Evolutionary conservation across 2,888 invertebrate species (phyloP).

Genomic region (Drosophila setosimentum): DNA sequence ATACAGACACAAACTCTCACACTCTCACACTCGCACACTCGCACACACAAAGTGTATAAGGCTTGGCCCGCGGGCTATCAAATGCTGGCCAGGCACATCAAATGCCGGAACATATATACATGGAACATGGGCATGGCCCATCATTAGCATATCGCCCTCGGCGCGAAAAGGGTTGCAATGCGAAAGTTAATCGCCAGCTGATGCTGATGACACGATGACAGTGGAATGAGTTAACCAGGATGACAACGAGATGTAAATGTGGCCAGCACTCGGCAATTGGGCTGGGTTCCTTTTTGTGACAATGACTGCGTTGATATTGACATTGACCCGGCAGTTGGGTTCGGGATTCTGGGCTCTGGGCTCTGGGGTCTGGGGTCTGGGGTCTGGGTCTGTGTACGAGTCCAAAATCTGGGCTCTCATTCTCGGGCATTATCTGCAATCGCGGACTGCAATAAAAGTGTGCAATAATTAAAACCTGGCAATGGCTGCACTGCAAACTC

Average conservation of each 20-base stretch:
- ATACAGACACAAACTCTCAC: not conserved
- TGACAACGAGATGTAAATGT: slow-evolving; percentile 1
- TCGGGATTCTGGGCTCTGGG: too few relatives aligned
- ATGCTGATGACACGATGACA: slow-evolving; percentile 63
- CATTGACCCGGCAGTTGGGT: slow-evolving; percentile 30
- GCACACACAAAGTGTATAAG: slow-evolving; percentile 61
- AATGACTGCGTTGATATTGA: slow-evolving; percentile 65
- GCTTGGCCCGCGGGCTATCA: slow-evolving; percentile 37
- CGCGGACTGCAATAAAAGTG: slow-evolving; percentile 73
- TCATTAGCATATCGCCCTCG: slow-evolving; percentile 77
- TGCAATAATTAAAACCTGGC: slow-evolving; percentile 77
- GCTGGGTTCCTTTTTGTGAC: slow-evolving; percentile 32
- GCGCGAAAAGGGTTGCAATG: slow-evolving; percentile 74
- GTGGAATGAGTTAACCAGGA: slow-evolving; percentile 22
- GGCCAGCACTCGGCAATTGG: not conserved
- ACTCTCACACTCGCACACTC: slow-evolving; percentile 33
- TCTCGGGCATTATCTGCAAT: slow-evolving; percentile 61
- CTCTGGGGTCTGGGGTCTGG: too few relatives aligned
- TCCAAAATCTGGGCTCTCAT: not conserved
- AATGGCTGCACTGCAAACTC: slow-evolving; percentile 21
- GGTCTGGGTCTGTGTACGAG: not conserved
- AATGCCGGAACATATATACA: slow-evolving; percentile 12
- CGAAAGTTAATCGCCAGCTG: slow-evolving; percentile 79
- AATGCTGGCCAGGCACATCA: slow-evolving; percentile 21
- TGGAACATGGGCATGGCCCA: slow-evolving; percentile 50